Evolutionary conservation across 2,888 invertebrate species (phyloP).

Genomic region (Stramonita haemastoma): DNA sequence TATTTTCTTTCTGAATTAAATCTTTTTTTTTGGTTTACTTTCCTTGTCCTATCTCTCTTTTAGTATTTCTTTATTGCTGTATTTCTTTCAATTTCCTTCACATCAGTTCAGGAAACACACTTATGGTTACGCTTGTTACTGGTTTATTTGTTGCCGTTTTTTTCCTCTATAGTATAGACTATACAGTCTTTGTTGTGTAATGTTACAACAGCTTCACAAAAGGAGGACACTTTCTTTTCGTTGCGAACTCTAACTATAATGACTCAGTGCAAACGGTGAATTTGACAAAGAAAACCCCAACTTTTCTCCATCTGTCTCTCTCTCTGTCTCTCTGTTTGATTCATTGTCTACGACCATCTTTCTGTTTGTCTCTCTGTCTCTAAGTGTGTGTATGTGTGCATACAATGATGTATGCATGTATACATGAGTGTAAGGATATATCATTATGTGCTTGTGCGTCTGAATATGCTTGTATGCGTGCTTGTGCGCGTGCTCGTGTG

Average conservation of each 20-base stretch:
- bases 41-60: too few relatives aligned
- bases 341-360: neutral
- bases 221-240: neutral
- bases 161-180: too few relatives aligned
- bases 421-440: neutral
- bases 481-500: neutral
- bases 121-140: too few relatives aligned
- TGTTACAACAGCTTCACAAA: neutral
- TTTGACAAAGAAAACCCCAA: neutral
- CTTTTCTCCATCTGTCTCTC: neutral
- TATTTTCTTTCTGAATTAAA: too few relatives aligned
- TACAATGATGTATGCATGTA: neutral
- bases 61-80: too few relatives aligned
- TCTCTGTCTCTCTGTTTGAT: neutral
- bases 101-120: too few relatives aligned
- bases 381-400: neutral
- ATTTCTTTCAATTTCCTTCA: too few relatives aligned
- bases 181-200: neutral
- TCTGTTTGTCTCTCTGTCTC: slow-evolving; percentile 7
- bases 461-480: neutral
- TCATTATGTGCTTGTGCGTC: neutral
- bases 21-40: too few relatives aligned
- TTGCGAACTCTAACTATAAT: neutral
- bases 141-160: too few relatives aligned
- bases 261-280: neutral